These are phyloP conservation scores for Diabrotica virgifera DNA, from an alignment of 1,140 invertebrate species.

Conservation along the genomic window DNA sequence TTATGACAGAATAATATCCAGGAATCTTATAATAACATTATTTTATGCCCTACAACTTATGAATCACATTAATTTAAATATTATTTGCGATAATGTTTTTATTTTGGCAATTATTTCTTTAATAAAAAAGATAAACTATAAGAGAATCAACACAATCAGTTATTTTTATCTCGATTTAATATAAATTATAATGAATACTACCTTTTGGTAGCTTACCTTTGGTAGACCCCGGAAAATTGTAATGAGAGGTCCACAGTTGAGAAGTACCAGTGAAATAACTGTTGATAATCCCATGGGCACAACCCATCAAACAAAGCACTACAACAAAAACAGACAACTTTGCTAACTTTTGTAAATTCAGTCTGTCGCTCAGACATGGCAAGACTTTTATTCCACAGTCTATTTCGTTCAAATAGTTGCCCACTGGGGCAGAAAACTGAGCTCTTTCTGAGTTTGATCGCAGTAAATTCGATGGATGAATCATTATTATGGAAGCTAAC, in stretches of 20 bases:
- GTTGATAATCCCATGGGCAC: conserved; percentile 55
- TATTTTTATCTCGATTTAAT: no score
- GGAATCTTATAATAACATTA: no score
- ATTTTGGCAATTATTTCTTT: no score
- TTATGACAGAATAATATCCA: no score
- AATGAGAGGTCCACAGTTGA: conserved; percentile 42
- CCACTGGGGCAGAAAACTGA: conserved; percentile 36
- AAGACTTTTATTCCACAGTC: conserved; percentile 60
- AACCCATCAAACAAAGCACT: conserved; percentile 52
- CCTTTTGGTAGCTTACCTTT: background rate
- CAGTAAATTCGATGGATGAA: conserved; percentile 41
- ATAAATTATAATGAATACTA: no score
- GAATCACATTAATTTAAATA: no score
- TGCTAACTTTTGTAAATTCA: conserved; percentile 57
- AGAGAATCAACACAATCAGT: no score
- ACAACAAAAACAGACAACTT: conserved; percentile 54
- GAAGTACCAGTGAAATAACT: conserved; percentile 58
- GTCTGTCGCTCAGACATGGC: conserved; percentile 51
- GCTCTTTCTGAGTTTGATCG: conserved; percentile 45
- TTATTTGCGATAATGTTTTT: no score
- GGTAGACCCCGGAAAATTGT: background rate
- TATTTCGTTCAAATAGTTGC: conserved; percentile 51
- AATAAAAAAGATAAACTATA: no score
- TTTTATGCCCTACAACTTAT: no score
- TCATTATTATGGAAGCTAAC: conserved; percentile 29